Base-by-base conservation (phyloP, 2,888 invertebrate species). In the Diarsia dahlii region DNA sequence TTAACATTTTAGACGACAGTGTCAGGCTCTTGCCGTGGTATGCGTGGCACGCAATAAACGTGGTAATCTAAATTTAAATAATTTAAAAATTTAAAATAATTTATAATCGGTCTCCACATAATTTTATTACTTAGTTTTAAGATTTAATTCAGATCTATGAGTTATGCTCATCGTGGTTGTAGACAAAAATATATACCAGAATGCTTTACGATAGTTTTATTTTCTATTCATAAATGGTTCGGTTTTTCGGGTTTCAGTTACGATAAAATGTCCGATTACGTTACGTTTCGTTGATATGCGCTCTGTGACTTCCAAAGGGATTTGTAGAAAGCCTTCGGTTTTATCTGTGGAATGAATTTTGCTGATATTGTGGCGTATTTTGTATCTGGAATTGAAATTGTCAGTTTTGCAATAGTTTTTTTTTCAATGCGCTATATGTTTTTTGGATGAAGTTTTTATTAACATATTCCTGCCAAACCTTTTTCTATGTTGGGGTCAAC, bases 191-290 rank as follows among this genome's bases (percentile, higher is more conserved):
- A n/a, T 23, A 12, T 54, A 54, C 54, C 8, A n/a, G n/a, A n/a
- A n/a, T n/a, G n/a, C n/a, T n/a, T n/a, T n/a, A n/a, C n/a, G n/a
- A n/a, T n/a, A n/a, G n/a, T 54, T 54, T 3, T 54, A n/a, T 54
- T 23, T 23, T 23, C 23, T 56, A 23, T 56, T 12, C n/a, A 23
- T 23, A 56, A 56, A 56, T 23, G 23, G 28, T 34, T 58, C 18
- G n/a, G n/a, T n/a, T n/a, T n/a, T n/a, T n/a, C 34, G 18, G 28
- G 4, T 18, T 34, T 58, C 28, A n/a, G 48, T 56, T 63, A 60
- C 78, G 60, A 80, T 76, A 84, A 79, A 82, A 68, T 50, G 58
- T 74, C 39, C 58, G 62, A 67, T 78, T 78, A 80, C 76, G 74
- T 82, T 64, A 78, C 52, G 3, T 62, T 73, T 68, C 66, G 60